A percentile compares a stretch with the other conserved stretches of the same genome.
These are phyloP conservation scores for Hirtodrosophila trivittata DNA, from an alignment of 2,888 invertebrate species.

Conservation along the genomic window DNA sequence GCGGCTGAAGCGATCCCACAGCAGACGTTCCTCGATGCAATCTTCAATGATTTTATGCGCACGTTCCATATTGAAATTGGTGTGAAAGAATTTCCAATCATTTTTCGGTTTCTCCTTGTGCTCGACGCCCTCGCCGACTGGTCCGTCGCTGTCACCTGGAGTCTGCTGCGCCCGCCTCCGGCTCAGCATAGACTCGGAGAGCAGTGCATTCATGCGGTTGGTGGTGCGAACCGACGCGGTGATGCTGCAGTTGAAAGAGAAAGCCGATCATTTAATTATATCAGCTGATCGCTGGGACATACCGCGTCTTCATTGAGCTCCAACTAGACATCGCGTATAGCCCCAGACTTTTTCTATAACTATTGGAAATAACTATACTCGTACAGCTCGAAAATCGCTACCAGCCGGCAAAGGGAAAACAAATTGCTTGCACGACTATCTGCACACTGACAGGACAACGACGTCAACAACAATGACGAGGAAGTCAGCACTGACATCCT, in stretches of 20 bases:
- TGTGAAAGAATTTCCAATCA: slow-evolving; percentile 81
- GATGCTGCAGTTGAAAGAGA: slow-evolving; percentile 69
- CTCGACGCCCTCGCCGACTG: slow-evolving; percentile 44
- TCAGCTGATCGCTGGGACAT: slow-evolving; percentile 13
- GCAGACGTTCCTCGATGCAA: slow-evolving; percentile 81
- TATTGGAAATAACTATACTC: slow-evolving; percentile 1
- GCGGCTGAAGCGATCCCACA: slow-evolving; percentile 83
- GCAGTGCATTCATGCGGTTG: slow-evolving; percentile 83
- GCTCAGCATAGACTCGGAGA: slow-evolving; percentile 81
- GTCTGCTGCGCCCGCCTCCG: slow-evolving; percentile 71
- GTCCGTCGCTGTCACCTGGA: slow-evolving; percentile 49
- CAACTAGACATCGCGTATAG: slow-evolving; percentile 69
- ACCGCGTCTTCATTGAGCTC: slow-evolving; percentile 81
- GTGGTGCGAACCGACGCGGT: slow-evolving; percentile 83
- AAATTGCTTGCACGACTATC: slow-evolving; percentile 73
- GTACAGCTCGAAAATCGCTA: slow-evolving; percentile 18
- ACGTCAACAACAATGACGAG: slow-evolving; percentile 50
- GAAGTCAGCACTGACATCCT: slow-evolving; percentile 56
- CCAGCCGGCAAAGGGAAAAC: slow-evolving; percentile 64
- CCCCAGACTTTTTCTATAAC: slow-evolving; percentile 31
- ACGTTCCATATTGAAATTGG: slow-evolving; percentile 83
- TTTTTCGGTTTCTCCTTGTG: slow-evolving; percentile 69
- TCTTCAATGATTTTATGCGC: slow-evolving; percentile 81
- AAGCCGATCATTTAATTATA: slow-evolving; percentile 13
- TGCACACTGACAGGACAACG: slow-evolving; percentile 64